A percentile compares a stretch with the other conserved stretches of the same genome.
These are phyloP conservation scores for Acrossocheilus fasciatus DNA, from an alignment of 2,797 vertebrate species.

Conservation along the genomic window DNA sequence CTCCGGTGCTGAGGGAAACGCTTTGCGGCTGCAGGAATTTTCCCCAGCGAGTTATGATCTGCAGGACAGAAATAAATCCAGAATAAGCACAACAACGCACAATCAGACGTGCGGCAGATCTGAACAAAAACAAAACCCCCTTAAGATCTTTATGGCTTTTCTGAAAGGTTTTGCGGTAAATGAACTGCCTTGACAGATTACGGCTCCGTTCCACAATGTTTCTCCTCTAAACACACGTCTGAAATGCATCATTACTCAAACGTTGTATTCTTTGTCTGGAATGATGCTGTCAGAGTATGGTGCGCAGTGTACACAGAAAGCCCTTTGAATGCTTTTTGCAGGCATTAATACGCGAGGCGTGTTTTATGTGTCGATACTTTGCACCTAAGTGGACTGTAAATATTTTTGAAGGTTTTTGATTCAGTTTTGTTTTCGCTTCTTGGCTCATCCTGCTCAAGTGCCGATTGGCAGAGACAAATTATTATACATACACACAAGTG, in stretches of 20 bases:
- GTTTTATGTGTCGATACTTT: constrained; percentile 30
- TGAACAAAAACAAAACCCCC: constrained; percentile 31
- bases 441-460: constrained; percentile 22
- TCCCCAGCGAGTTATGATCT: constrained; percentile 58
- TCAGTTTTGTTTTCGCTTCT: constrained; percentile 24
- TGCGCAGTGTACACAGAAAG: constrained; percentile 55
- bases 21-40: constrained; percentile 56
- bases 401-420: constrained; percentile 10
- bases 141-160: constrained; percentile 36
- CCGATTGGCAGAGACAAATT: constrained; percentile 31
- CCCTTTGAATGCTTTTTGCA: constrained; percentile 59
- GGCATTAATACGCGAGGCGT: constrained; percentile 55
- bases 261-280: constrained; percentile 50
- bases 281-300: constrained; percentile 47
- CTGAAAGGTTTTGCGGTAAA: constrained; percentile 65
- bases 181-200: constrained; percentile 76
- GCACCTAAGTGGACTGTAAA: constrained; percentile 25
- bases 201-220: constrained; percentile 67
- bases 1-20: constrained; percentile 44
- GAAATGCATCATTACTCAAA: constrained; percentile 59
- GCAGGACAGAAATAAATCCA: constrained; percentile 69
- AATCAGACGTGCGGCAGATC: constrained; percentile 57
- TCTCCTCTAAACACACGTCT: constrained; percentile 66
- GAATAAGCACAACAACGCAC: constrained; percentile 72
- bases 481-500: constrained; percentile 21